Percentiles rank a stretch among this genome's conserved stretches.
Conservation (phyloP, 2,113 vertebrate species). For the Pelecanoides urinatrix region DNA sequence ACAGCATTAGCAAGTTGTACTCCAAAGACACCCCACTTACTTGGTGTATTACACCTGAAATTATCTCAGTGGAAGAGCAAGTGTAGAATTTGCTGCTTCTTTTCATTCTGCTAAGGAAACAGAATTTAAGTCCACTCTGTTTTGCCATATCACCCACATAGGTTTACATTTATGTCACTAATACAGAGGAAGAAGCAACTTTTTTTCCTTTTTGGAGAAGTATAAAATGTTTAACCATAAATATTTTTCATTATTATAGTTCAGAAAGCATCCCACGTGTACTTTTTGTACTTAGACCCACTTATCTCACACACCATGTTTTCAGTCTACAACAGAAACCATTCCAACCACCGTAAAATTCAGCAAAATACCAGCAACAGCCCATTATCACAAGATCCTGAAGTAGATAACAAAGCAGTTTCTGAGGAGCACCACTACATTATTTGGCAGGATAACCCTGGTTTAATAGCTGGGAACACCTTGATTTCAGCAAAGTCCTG, state of each 20-base stretch:
- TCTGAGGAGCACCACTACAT: fast-evolving
- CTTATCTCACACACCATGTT: not conserved
- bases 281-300: not conserved
- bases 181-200: fast-evolving
- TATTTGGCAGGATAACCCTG: not conserved
- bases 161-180: fast-evolving
- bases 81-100: fast-evolving
- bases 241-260: fast-evolving
- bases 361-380: not conserved
- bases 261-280: fast-evolving
- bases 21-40: fast-evolving
- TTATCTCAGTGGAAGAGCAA: not conserved
- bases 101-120: not conserved
- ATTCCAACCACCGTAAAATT: fast-evolving
- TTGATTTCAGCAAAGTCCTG: not conserved
- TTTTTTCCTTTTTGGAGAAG: not conserved
- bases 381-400: too few species aligned
- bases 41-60: not conserved
- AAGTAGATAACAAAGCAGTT: fast-evolving
- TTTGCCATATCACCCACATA: not conserved
- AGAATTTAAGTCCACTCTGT: not conserved
- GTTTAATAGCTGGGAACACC: not conserved
- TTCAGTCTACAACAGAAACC: not conserved
- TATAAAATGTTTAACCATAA: not conserved
- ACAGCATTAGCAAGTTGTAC: too few species aligned